phyloP scores from a whole-genome alignment of 2,113 vertebrate species.

The Emydocephalus ijimae region DNA sequence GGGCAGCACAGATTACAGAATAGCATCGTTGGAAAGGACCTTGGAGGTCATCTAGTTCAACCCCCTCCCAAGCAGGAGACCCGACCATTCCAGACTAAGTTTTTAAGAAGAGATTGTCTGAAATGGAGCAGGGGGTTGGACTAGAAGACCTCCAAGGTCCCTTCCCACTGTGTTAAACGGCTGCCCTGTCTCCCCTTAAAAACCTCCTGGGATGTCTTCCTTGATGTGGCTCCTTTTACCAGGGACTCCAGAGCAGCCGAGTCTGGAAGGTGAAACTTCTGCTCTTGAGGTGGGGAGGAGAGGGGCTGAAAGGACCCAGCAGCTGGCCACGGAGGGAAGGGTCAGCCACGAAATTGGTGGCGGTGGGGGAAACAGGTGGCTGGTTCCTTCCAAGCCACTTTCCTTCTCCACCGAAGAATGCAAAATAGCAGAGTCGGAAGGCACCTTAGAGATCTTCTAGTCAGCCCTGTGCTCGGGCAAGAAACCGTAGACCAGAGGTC shows the following conservation, averaged over 20 bases:
- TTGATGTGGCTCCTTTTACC: not conserved
- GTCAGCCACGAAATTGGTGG: not conserved
- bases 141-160: no score
- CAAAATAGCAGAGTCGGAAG: not conserved
- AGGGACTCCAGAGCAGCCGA: not conserved
- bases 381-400: not conserved
- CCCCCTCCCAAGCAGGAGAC: not conserved
- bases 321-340: not conserved
- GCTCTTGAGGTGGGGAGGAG: not conserved
- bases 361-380: not conserved
- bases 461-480: not conserved
- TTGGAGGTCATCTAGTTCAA: not conserved
- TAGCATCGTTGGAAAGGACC: not conserved
- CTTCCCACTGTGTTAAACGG: no score
- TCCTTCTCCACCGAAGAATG: not conserved
- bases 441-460: not conserved
- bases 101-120: no score
- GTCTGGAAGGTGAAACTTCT: not conserved
- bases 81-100: not conserved
- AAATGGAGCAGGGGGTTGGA: no score
- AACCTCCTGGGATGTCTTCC: not conserved
- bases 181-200: no score
- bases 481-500: not conserved
- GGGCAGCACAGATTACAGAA: not conserved
- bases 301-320: not conserved